Evolutionary conservation across 2,797 vertebrate species (phyloP).

Genomic region (Myripristis jacobus): DNA sequence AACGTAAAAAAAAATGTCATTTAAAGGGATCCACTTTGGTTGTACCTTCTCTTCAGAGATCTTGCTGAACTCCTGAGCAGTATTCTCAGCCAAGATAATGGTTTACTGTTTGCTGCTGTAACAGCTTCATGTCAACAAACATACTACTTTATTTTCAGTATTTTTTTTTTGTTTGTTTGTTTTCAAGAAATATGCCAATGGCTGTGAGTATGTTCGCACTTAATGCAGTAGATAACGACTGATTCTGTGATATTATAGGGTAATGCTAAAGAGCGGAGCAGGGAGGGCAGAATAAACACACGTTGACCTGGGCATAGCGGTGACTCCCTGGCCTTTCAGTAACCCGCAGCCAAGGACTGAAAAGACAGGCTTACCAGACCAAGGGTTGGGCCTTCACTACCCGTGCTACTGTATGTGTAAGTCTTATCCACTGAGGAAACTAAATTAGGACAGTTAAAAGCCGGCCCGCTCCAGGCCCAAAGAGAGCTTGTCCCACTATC

Average conservation of each 20-base stretch:
- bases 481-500: slow-evolving; percentile 48
- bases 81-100: slow-evolving; percentile 45
- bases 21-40: slow-evolving; percentile 46
- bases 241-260: slow-evolving; percentile 49
- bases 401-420: slow-evolving; percentile 64
- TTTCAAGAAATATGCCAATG: slow-evolving; percentile 49
- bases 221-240: slow-evolving; percentile 68
- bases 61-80: slow-evolving; percentile 29
- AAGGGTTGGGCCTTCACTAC: slow-evolving; percentile 43
- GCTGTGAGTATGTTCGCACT: slow-evolving; percentile 70
- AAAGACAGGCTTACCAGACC: slow-evolving; percentile 19
- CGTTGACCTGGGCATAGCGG: slow-evolving; percentile 27
- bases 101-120: slow-evolving; percentile 50
- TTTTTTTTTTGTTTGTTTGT: too few species aligned
- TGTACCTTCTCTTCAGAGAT: slow-evolving; percentile 21
- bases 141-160: slow-evolving; percentile 32
- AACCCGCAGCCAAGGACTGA: slow-evolving; percentile 41
- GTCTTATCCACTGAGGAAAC: slow-evolving; percentile 68
- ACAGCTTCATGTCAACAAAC: slow-evolving; percentile 44
- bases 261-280: slow-evolving; percentile 29
- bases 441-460: slow-evolving; percentile 62
- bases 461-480: slow-evolving; percentile 57
- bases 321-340: slow-evolving; percentile 47
- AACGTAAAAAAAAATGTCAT: slow-evolving; percentile 56
- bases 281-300: slow-evolving; percentile 36